Conservation (phyloP, 2,888 invertebrate species). For the Parthenolecanium corni region DNA sequence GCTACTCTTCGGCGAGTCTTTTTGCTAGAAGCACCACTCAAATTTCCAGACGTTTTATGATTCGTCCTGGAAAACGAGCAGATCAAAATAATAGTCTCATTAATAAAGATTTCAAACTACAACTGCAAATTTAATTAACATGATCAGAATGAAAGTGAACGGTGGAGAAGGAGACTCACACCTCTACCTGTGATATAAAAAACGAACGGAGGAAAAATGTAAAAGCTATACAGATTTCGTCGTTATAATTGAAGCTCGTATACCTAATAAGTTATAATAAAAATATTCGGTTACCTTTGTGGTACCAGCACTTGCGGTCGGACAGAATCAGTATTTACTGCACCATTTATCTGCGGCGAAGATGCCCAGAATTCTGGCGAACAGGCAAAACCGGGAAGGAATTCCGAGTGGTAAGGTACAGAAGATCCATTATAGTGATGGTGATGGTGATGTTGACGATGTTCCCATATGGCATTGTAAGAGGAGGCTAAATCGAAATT, state of each 20-base stretch:
- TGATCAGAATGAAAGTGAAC: too few relatives aligned
- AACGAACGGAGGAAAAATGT: not conserved
- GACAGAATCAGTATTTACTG: conserved; percentile 18
- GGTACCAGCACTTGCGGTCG: conserved; percentile 32
- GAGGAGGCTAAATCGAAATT: conserved; percentile 19
- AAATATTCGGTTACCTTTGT: conserved; percentile 33
- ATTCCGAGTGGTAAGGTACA: conserved; percentile 53
- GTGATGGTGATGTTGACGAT: conserved; percentile 31
- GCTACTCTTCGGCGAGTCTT: conserved; percentile 79
- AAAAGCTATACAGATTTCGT: too few relatives aligned
- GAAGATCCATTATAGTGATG: conserved; percentile 40
- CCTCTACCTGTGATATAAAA: too few relatives aligned
- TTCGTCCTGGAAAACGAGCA: not conserved
- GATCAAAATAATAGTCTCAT: not conserved
- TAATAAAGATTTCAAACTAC: too few relatives aligned
- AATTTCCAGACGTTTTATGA: conserved; percentile 3
- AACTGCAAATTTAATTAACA: too few relatives aligned
- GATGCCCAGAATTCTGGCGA: conserved; percentile 32
- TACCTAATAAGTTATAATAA: too few relatives aligned
- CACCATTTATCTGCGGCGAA: conserved; percentile 34
- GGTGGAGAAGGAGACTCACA: too few relatives aligned
- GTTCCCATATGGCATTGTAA: conserved; percentile 28
- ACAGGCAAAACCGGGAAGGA: conserved; percentile 52
- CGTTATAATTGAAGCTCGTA: too few relatives aligned
- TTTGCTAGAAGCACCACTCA: conserved; percentile 44